Conservation (phyloP, 2,113 vertebrate genomes). For the Aplodontia rufa region DNA sequence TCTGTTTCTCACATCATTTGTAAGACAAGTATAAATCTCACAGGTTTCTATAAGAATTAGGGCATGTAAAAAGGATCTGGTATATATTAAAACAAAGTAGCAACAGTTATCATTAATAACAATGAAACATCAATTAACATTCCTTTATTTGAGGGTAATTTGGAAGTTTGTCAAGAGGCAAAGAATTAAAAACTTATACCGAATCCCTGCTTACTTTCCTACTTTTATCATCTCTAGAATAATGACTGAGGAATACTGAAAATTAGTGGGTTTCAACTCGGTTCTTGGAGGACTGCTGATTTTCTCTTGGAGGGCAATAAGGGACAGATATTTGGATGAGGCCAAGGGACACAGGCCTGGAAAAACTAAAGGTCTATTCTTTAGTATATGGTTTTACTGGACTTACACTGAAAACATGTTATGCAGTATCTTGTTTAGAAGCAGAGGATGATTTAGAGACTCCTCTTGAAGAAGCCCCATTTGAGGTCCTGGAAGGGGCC, state of each 20-base stretch:
- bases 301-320: not conserved
- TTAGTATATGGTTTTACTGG: not conserved
- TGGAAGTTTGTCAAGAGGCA: not conserved
- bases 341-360: not conserved
- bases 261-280: not conserved
- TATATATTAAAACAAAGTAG: not conserved
- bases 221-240: not conserved
- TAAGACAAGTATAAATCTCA: not conserved
- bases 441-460: not conserved
- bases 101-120: not conserved
- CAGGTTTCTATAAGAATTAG: slow-evolving; percentile 19
- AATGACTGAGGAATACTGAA: slow-evolving; percentile 42
- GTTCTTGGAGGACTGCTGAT: not conserved
- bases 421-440: not conserved
- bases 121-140: slow-evolving; percentile 5
- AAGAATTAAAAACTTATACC: not conserved
- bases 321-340: not conserved
- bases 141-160: not conserved
- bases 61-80: not conserved
- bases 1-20: not conserved
- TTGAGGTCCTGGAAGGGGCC: not conserved
- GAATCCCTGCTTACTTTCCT: not conserved
- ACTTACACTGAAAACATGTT: not conserved
- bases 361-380: not conserved
- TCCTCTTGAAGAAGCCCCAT: not conserved